Conservation (phyloP, 2,113 vertebrate genomes). For the Rhinogobius similis region DNA sequence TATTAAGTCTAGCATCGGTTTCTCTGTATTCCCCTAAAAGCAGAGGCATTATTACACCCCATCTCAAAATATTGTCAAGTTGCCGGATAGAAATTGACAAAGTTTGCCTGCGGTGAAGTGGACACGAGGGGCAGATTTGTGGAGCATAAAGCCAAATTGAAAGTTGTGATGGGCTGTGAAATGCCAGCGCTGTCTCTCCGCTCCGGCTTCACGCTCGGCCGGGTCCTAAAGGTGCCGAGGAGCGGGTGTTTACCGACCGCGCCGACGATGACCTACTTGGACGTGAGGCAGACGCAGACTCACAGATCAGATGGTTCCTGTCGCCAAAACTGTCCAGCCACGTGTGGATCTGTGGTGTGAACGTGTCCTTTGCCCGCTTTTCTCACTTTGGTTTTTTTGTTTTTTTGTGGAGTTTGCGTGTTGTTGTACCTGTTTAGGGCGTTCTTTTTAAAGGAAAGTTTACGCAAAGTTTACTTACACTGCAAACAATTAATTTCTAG, state of each 20-base stretch:
- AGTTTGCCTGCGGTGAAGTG: not conserved
- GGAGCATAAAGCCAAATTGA: constrained; percentile 1
- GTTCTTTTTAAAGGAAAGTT: no score
- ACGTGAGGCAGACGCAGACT: not conserved
- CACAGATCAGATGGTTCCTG: not conserved
- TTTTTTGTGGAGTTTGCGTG: not conserved
- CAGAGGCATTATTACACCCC: not conserved
- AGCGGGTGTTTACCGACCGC: not conserved
- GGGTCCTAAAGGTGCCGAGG: constrained; percentile 9
- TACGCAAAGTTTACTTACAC: no score
- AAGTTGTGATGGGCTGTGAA: not conserved
- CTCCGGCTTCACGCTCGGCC: constrained; percentile 1
- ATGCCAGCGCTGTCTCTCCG: not conserved
- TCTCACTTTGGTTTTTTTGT: not conserved
- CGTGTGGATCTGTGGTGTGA: not conserved
- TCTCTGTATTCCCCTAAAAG: not conserved
- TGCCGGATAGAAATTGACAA: not conserved
- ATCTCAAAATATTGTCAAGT: not conserved
- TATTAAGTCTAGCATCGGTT: not conserved
- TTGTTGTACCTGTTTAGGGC: no score
- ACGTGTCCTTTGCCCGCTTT: not conserved
- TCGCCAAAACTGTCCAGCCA: not conserved
- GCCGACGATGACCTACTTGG: constrained; percentile 19
- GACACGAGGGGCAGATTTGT: not conserved
- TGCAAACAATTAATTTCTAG: no score